Percentiles rank a stretch among this genome's conserved stretches.
These are phyloP conservation scores for Acanthosoma haemorrhoidale DNA, from an alignment of 2,888 invertebrate genomes.

Conservation along the genomic window DNA sequence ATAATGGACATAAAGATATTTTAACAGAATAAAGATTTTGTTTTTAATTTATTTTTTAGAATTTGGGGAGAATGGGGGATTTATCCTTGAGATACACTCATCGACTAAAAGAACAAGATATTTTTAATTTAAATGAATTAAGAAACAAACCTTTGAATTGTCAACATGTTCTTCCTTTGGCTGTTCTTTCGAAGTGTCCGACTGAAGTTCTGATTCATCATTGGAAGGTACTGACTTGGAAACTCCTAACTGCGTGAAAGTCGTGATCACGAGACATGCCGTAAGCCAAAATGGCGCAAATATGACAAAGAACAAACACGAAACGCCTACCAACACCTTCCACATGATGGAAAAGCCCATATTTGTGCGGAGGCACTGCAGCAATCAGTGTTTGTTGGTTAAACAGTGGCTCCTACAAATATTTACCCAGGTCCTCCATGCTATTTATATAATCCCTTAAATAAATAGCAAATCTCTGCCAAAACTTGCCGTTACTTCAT, in stretches of 20 bases:
- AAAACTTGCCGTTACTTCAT: conserved; percentile 11
- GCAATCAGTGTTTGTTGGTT: background rate
- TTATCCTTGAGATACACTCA: no score
- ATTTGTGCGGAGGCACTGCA: background rate
- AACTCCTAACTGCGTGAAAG: background rate
- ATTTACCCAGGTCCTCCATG: background rate
- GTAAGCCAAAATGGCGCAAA: conserved; percentile 28
- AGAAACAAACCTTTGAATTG: background rate
- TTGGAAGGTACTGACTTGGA: background rate
- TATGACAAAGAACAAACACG: conserved; percentile 9
- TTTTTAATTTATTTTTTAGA: no score
- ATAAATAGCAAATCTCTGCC: background rate
- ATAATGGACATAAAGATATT: no score
- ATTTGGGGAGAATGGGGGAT: no score
- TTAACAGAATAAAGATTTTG: no score
- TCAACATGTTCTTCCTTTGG: background rate
- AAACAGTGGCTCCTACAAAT: background rate
- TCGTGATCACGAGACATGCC: conserved; percentile 10
- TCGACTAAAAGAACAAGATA: no score
- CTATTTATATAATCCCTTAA: conserved; percentile 21
- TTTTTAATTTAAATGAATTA: no score
- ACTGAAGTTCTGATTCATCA: background rate
- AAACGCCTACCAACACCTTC: conserved; percentile 19
- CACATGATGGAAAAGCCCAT: conserved; percentile 21
- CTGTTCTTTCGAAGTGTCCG: background rate